phyloP scores from a whole-genome alignment of 2,113 vertebrate genomes.

The Phodopus roborovskii region DNA sequence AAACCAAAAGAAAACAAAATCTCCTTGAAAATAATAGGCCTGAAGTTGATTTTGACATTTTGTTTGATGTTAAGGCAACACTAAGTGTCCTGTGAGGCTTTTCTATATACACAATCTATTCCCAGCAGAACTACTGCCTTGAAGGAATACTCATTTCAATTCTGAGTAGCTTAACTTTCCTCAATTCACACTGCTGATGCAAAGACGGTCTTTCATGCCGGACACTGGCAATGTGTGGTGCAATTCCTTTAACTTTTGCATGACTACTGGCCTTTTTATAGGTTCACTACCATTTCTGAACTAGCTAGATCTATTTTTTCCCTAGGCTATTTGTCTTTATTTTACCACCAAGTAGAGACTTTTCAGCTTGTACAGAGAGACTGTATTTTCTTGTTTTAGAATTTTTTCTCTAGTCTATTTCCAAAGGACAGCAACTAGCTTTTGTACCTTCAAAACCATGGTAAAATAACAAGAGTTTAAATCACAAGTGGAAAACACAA shows the following conservation, averaged over 20 bases:
- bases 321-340: not conserved
- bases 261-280: not conserved
- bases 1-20: not conserved
- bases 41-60: not conserved
- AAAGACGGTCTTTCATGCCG: not conserved
- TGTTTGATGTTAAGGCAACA: constrained; percentile 25
- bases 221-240: not conserved
- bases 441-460: not conserved
- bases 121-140: not conserved
- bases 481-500: not conserved
- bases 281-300: not conserved
- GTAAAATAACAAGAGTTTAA: not conserved
- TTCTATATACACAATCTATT: constrained; percentile 29
- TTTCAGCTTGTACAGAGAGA: not conserved
- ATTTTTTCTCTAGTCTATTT: constrained; percentile 23
- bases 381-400: constrained; percentile 33
- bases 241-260: not conserved
- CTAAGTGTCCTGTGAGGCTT: not conserved
- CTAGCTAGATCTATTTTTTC: not conserved
- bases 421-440: not conserved
- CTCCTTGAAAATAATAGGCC: not conserved
- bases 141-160: not conserved
- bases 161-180: constrained; percentile 9
- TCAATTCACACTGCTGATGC: constrained; percentile 7
- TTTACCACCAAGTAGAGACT: not conserved